A percentile compares a stretch with the other conserved stretches of the same genome.
Evolutionary conservation across 2,797 vertebrate genomes (phyloP).

Genomic region (Mastacembelus armatus): DNA sequence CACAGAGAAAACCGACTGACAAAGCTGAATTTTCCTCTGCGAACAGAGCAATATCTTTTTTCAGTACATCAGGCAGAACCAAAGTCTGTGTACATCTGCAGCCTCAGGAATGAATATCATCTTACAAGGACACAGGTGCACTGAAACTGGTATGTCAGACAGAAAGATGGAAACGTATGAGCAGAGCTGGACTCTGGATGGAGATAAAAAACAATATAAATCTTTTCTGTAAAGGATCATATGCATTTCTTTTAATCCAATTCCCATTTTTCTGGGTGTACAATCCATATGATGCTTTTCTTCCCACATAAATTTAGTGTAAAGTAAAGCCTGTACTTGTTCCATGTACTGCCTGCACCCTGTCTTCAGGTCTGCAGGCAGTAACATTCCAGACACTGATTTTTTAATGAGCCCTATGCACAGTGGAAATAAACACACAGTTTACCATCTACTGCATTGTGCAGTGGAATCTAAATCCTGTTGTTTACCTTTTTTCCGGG

Average conservation of each 20-base stretch:
- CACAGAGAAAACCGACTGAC: slow-evolving; percentile 28
- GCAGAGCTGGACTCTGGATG: neutral
- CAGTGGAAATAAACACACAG: neutral
- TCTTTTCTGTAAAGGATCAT: too few relatives aligned
- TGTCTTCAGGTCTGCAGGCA: too few relatives aligned
- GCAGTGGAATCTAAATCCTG: neutral
- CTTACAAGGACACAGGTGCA: slow-evolving; percentile 26
- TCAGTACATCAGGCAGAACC: slow-evolving; percentile 17
- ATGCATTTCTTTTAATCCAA: too few relatives aligned
- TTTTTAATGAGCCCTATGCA: neutral
- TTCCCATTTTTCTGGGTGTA: too few relatives aligned
- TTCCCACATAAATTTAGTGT: too few relatives aligned
- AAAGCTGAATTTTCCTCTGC: slow-evolving; percentile 22
- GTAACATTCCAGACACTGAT: neutral
- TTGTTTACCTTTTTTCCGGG: slow-evolving; percentile 92
- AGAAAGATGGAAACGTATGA: slow-evolving; percentile 2
- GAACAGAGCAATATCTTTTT: slow-evolving; percentile 21
- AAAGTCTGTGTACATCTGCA: slow-evolving; percentile 11
- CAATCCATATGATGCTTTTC: too few relatives aligned
- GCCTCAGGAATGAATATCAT: slow-evolving; percentile 8
- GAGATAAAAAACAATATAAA: too few relatives aligned
- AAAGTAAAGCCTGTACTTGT: too few relatives aligned
- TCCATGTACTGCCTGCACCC: too few relatives aligned
- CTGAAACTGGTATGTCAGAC: neutral
- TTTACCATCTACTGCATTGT: neutral